A percentile compares a stretch with the other conserved stretches of the same genome.
phyloP scores from a whole-genome alignment of 2,888 invertebrate species.

The Caradrina clavipalpis region DNA sequence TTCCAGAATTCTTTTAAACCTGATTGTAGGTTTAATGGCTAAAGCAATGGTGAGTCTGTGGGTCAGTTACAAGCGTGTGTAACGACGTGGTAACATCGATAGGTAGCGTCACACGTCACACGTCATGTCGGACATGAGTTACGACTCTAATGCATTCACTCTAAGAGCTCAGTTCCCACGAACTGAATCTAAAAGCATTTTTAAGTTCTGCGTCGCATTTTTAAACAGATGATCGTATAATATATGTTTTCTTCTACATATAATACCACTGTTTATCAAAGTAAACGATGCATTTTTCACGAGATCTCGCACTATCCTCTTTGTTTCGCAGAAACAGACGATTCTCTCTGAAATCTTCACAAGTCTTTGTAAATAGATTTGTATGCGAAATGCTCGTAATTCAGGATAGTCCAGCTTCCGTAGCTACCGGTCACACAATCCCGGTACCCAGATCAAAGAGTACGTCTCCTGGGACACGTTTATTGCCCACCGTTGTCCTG shows the following conservation, averaged over 20 bases:
- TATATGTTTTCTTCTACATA: not conserved
- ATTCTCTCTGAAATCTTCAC: slow-evolving; percentile 1
- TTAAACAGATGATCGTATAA: slow-evolving; percentile 14
- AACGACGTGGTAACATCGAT: slow-evolving; percentile 45
- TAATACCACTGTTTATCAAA: slow-evolving; percentile 13
- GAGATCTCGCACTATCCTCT: not conserved
- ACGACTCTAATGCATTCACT: slow-evolving; percentile 39
- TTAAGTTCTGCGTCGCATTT: slow-evolving; percentile 23
- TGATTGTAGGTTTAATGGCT: slow-evolving; percentile 8
- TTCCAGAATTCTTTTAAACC: slow-evolving; percentile 7
- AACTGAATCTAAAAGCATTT: slow-evolving; percentile 27
- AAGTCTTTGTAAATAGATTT: slow-evolving; percentile 31
- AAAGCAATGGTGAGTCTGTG: slow-evolving; percentile 11
- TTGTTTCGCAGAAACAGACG: slow-evolving; percentile 1
- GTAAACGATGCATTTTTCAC: slow-evolving; percentile 1
- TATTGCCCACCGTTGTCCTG: slow-evolving; percentile 50
- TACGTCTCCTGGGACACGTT: slow-evolving; percentile 40
- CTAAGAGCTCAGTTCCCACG: slow-evolving; percentile 7
- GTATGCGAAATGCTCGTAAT: slow-evolving; percentile 28
- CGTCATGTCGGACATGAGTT: slow-evolving; percentile 50
- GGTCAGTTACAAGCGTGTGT: slow-evolving; percentile 21
- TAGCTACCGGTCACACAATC: slow-evolving; percentile 12
- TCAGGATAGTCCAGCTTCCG: slow-evolving; percentile 13
- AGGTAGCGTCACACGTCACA: slow-evolving; percentile 33
- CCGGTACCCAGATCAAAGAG: slow-evolving; percentile 42